A percentile compares a stretch with the other conserved stretches of the same genome.
Evolutionary conservation across 2,113 vertebrate species (phyloP).

Genomic region (Sialia sialis): DNA sequence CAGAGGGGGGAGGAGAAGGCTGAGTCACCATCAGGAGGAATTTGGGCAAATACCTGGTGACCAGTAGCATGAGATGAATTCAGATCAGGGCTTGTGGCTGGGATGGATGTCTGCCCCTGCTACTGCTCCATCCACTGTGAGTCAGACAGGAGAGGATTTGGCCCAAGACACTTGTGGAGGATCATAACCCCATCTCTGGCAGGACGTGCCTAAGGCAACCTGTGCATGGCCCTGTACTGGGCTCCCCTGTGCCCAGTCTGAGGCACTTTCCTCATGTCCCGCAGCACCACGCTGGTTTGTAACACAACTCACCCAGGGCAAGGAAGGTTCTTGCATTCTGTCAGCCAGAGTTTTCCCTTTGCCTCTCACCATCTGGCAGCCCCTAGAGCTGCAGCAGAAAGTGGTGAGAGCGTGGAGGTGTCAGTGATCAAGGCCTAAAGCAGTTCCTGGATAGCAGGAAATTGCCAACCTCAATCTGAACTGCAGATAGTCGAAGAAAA

Average conservation of each 20-base stretch:
- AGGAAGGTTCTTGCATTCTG: background rate
- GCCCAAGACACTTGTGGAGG: background rate
- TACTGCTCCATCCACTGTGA: background rate
- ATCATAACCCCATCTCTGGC: background rate
- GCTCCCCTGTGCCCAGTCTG: background rate
- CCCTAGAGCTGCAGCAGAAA: background rate
- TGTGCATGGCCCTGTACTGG: background rate
- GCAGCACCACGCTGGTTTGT: background rate
- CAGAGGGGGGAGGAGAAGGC: background rate
- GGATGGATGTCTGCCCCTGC: background rate
- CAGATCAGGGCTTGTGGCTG: background rate
- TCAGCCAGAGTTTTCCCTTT: background rate
- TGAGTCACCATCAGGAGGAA: background rate
- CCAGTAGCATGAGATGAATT: background rate
- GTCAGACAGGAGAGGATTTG: background rate
- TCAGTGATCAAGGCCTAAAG: background rate
- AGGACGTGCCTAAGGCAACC: background rate
- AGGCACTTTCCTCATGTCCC: rapidly evolving
- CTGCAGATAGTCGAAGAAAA: rapidly evolving
- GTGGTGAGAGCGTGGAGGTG: background rate
- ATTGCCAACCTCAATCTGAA: background rate
- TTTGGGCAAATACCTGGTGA: constrained; percentile 15
- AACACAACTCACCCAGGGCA: background rate
- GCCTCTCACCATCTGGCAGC: background rate
- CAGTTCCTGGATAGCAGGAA: background rate